Percentiles rank a stretch among this genome's conserved stretches.
phyloP scores from a whole-genome alignment of 2,888 invertebrate genomes.

The Ochropleura plecta region DNA sequence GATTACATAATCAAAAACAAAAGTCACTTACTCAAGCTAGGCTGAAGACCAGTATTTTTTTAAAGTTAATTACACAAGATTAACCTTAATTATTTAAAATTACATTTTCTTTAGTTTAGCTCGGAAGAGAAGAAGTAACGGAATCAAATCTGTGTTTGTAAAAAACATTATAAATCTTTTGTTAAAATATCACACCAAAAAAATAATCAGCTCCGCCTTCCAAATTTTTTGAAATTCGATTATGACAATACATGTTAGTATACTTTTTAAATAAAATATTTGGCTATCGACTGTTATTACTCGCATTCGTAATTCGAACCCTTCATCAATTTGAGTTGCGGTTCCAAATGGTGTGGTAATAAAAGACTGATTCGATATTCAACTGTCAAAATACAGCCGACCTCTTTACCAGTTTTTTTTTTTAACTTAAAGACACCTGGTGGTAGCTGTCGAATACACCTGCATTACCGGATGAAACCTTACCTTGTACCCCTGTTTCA shows the following conservation, averaged over 20 bases:
- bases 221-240: not conserved
- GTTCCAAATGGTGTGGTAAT: conserved; percentile 16
- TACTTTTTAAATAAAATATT: conserved; percentile 3
- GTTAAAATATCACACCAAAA: not conserved
- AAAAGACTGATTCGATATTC: conserved; percentile 28
- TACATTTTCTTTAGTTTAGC: no score
- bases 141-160: no score
- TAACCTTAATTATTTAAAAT: no score
- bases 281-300: conserved; percentile 1
- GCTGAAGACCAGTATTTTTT: no score
- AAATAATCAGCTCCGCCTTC: not conserved
- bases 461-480: conserved; percentile 61
- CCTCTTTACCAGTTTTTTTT: conserved; percentile 18
- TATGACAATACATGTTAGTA: not conserved
- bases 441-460: conserved; percentile 50
- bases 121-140: no score
- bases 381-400: conserved; percentile 49
- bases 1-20: no score
- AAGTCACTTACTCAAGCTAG: no score
- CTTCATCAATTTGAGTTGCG: conserved; percentile 17
- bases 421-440: conserved; percentile 49
- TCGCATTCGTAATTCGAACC: conserved; percentile 39
- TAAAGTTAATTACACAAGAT: no score
- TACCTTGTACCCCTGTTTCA: conserved; percentile 62
- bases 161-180: not conserved